These are phyloP conservation scores for Pristionchus fissidentatus DNA, from an alignment of 2,888 invertebrate genomes.

Conservation along the genomic window DNA sequence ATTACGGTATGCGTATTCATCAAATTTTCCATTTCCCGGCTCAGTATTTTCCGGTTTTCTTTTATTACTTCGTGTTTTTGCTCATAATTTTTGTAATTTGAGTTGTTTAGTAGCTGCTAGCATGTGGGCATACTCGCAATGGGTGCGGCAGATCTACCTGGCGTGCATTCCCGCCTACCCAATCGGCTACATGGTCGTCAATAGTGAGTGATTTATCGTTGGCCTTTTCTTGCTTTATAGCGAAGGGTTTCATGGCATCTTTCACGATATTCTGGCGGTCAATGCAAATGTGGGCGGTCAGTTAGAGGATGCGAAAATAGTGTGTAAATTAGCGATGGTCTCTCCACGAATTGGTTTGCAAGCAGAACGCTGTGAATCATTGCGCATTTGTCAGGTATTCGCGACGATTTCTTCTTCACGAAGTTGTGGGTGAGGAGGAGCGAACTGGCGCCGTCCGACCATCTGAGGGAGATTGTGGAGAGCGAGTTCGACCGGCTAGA, in stretches of 20 bases:
- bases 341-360: neutral
- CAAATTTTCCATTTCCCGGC: neutral
- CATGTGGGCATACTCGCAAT: conserved; percentile 45
- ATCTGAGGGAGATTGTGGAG: conserved; percentile 62
- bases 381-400: conserved; percentile 38
- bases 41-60: neutral
- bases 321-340: neutral
- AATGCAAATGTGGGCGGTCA: neutral
- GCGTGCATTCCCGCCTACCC: conserved; percentile 60
- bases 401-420: conserved; percentile 62
- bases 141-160: conserved; percentile 56
- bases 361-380: neutral
- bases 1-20: no score
- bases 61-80: neutral
- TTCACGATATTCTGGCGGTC: neutral
- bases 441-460: conserved; percentile 55
- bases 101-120: neutral
- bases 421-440: conserved; percentile 59
- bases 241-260: no score
- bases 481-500: conserved; percentile 59
- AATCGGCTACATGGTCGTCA: conserved; percentile 60
- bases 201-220: conserved; percentile 53
- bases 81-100: neutral
- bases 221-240: no score
- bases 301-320: neutral